Conservation (phyloP, 2,797 vertebrate species). For the Heliangelus exortis region DNA sequence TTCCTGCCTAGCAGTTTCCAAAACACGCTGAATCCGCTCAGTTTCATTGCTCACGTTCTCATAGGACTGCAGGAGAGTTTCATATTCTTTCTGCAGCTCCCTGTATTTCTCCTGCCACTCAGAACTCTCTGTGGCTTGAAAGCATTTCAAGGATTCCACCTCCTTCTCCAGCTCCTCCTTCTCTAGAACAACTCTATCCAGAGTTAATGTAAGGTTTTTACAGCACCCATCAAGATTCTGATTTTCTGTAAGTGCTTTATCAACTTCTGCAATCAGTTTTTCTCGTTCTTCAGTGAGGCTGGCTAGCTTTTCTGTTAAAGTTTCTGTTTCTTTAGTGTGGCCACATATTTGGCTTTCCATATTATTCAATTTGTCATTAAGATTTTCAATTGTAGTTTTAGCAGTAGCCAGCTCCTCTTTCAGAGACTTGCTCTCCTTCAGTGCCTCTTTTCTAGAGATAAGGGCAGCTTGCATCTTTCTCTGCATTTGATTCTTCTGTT, state of each 20-base stretch:
- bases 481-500: slow-evolving; percentile 86
- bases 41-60: slow-evolving; percentile 95
- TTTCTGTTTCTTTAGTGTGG: slow-evolving; percentile 68
- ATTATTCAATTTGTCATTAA: slow-evolving; percentile 75
- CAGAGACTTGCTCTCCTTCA: slow-evolving; percentile 89
- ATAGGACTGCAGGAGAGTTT: slow-evolving; percentile 93
- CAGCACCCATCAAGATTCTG: slow-evolving; percentile 87
- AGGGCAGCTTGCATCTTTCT: slow-evolving; percentile 96
- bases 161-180: slow-evolving; percentile 85
- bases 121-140: slow-evolving; percentile 73
- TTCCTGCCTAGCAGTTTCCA: slow-evolving; percentile 90
- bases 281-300: slow-evolving; percentile 81
- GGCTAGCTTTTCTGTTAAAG: slow-evolving; percentile 69
- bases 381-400: slow-evolving; percentile 71
- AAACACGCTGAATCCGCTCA: slow-evolving; percentile 87
- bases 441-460: slow-evolving; percentile 91
- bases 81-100: slow-evolving; percentile 93
- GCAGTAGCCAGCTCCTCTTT: slow-evolving; percentile 84
- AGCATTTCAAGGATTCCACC: slow-evolving; percentile 76
- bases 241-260: slow-evolving; percentile 86
- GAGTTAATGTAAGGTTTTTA: slow-evolving; percentile 89
- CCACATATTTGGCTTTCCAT: slow-evolving; percentile 62
- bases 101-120: slow-evolving; percentile 87
- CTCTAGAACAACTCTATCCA: slow-evolving; percentile 85
- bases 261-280: slow-evolving; percentile 87